Evolutionary conservation across 2,113 vertebrate genomes (phyloP).

Genomic region (Xiphorhynchus elegans): DNA sequence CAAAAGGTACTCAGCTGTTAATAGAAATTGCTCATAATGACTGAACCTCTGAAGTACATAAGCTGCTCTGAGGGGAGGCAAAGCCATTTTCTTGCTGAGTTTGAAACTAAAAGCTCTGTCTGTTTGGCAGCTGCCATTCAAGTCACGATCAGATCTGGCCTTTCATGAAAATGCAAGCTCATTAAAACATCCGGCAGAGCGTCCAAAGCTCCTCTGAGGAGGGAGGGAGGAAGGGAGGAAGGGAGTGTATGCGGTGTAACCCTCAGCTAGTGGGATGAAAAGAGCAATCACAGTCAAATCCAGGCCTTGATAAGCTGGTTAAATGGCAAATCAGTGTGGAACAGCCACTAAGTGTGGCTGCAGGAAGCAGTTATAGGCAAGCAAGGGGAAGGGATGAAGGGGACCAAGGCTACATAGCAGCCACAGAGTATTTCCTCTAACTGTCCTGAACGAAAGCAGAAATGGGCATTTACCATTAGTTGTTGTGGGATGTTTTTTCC

Average conservation of each 20-base stretch:
- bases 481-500: background rate
- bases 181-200: conserved; percentile 10
- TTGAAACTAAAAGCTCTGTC: conserved; percentile 28
- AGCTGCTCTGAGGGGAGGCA: conserved; percentile 6
- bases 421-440: background rate
- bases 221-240: background rate
- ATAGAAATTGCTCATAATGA: conserved; percentile 25
- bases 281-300: background rate
- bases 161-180: conserved; percentile 56
- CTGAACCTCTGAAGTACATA: conserved; percentile 1
- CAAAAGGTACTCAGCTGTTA: background rate
- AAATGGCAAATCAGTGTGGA: background rate
- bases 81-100: conserved; percentile 39
- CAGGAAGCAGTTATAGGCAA: background rate
- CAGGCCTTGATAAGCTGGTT: background rate
- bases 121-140: conserved; percentile 48
- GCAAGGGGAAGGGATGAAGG: background rate
- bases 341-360: background rate
- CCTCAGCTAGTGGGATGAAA: background rate
- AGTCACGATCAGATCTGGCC: conserved; percentile 27
- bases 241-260: background rate
- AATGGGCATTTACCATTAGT: background rate
- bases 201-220: background rate
- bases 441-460: background rate
- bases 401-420: background rate